Evolutionary conservation across 1,140 invertebrate genomes (phyloP).

Genomic region (Caenorhabditis remanei): DNA sequence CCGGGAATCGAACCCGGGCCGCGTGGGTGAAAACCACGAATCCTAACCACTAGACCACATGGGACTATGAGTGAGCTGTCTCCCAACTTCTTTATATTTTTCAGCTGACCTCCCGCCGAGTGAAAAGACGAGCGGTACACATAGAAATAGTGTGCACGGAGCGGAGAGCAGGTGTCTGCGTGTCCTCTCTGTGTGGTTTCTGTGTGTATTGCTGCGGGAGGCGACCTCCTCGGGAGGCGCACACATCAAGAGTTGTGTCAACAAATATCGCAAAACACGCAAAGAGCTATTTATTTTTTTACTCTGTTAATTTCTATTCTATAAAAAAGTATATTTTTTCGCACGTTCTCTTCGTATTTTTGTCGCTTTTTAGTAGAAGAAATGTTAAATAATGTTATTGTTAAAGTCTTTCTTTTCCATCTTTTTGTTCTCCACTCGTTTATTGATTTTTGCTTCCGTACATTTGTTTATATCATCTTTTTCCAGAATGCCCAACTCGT

Average conservation of each 20-base stretch:
- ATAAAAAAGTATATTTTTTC: too few species aligned
- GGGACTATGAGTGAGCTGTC: neutral
- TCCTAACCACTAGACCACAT: conserved; percentile 82
- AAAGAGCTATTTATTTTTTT: neutral
- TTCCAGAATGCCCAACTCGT: conserved; percentile 22
- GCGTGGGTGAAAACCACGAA: conserved; percentile 87
- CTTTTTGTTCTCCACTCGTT: neutral
- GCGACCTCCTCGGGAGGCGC: neutral
- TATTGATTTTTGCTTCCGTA: neutral
- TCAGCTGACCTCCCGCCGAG: too few species aligned
- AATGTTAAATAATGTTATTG: too few species aligned
- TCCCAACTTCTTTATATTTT: neutral
- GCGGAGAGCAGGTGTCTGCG: neutral
- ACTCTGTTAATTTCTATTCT: neutral
- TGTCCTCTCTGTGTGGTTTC: neutral
- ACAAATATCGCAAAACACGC: neutral
- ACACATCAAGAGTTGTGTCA: neutral
- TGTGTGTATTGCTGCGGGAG: neutral
- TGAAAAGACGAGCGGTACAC: too few species aligned
- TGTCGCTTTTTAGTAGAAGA: too few species aligned
- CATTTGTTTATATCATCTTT: neutral
- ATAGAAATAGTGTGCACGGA: too few species aligned
- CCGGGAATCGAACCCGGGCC: conserved; percentile 88
- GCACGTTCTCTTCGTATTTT: too few species aligned
- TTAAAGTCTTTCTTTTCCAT: neutral